Conservation (phyloP, 2,888 invertebrate species). For the Drosophila neotestacea region DNA sequence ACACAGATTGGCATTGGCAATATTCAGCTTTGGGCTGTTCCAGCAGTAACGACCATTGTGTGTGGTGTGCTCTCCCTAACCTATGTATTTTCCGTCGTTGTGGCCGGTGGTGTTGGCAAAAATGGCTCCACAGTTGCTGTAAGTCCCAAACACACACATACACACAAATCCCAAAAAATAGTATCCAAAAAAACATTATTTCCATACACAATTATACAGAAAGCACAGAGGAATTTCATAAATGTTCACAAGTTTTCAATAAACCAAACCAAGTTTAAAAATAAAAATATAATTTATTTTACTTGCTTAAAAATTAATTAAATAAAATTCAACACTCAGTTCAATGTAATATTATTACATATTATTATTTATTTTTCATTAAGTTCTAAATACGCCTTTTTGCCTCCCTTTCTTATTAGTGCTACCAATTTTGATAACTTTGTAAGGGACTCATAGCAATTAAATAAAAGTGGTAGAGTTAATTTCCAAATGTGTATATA, state of each 20-base stretch:
- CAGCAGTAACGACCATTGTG: slow-evolving; percentile 90
- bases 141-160: slow-evolving; percentile 87
- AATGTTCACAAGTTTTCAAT: not conserved
- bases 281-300: too few relatives aligned
- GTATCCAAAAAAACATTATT: not conserved
- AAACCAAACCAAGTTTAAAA: too few relatives aligned
- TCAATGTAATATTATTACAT: too few relatives aligned
- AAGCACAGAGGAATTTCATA: not conserved
- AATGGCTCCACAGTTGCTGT: slow-evolving; percentile 99
- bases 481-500: too few relatives aligned
- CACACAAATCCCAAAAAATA: slow-evolving; percentile 7
- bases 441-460: too few relatives aligned
- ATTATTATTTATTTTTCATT: not conserved
- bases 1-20: slow-evolving; percentile 86
- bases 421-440: too few relatives aligned
- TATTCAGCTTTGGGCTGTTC: slow-evolving; percentile 91
- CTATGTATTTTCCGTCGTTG: slow-evolving; percentile 91
- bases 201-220: not conserved
- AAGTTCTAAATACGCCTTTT: too few relatives aligned
- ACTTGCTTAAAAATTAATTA: too few relatives aligned
- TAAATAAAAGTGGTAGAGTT: too few relatives aligned
- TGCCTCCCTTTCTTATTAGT: too few relatives aligned
- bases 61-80: slow-evolving; percentile 90
- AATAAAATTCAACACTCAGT: too few relatives aligned
- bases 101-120: slow-evolving; percentile 98